Percentiles rank a stretch among this genome's conserved stretches.
Evolutionary conservation across 2,113 vertebrate species (phyloP).

Genomic region (Pseudolaguvia tuberculata): DNA sequence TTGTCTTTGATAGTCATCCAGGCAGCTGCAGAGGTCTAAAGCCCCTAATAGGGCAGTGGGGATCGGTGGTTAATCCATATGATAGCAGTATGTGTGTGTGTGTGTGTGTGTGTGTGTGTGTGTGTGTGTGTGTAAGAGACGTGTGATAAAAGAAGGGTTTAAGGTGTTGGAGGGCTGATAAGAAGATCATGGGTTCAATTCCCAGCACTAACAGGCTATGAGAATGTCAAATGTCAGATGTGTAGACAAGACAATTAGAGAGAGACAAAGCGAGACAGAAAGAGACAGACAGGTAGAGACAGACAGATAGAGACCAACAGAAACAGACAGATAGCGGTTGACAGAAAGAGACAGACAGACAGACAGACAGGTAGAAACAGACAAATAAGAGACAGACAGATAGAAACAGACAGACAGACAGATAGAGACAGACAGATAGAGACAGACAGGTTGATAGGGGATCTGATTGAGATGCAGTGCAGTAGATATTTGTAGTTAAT

Average conservation of each 20-base stretch:
- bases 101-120: slow-evolving; percentile 17
- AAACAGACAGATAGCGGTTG: neutral
- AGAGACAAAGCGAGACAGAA: neutral
- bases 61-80: slow-evolving; percentile 29
- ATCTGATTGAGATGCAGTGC: slow-evolving; percentile 38
- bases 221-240: no score
- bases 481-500: slow-evolving; percentile 38
- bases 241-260: no score
- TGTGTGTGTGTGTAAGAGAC: no score
- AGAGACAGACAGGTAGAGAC: neutral
- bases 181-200: no score
- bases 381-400: neutral
- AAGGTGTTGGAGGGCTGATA: no score
- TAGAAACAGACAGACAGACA: slow-evolving; percentile 14
- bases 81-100: slow-evolving; percentile 1
- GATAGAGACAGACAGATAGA: no score
- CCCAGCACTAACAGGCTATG: no score
- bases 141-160: no score
- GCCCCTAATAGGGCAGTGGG: slow-evolving; percentile 2
- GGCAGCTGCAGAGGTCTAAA: slow-evolving; percentile 58
- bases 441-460: no score
- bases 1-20: slow-evolving; percentile 49
- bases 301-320: neutral
- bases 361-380: no score
- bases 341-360: neutral